A percentile compares a stretch with the other conserved stretches of the same genome.
phyloP scores from a whole-genome alignment of 2,113 vertebrate genomes.

The Erinaceus europaeus region DNA sequence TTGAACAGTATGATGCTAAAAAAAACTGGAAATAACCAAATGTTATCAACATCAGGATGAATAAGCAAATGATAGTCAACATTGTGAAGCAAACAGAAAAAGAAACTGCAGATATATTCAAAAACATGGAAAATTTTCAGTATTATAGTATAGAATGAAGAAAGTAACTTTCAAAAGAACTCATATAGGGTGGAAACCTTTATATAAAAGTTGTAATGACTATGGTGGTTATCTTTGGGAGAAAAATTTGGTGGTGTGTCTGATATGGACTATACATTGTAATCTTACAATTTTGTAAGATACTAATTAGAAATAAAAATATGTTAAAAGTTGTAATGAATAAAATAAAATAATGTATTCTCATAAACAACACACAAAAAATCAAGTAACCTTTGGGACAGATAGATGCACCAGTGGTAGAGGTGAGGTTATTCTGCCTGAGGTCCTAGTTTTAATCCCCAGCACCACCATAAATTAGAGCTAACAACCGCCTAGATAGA shows the following conservation, averaged over 20 bases:
- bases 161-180: background rate
- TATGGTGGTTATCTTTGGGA: no score
- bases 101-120: background rate
- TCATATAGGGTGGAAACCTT: background rate
- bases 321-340: constrained; percentile 1
- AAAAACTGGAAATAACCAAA: background rate
- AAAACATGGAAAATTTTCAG: background rate
- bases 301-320: no score
- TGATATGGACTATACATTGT: no score
- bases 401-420: no score
- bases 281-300: no score
- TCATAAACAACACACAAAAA: background rate
- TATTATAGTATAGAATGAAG: background rate
- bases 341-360: background rate
- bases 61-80: background rate
- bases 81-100: background rate
- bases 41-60: background rate
- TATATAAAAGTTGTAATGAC: background rate
- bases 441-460: no score
- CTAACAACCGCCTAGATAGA: no score
- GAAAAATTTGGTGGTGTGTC: no score
- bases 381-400: no score
- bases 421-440: no score
- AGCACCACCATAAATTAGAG: no score
- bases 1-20: background rate